These are phyloP conservation scores for Acleris laterana DNA, from an alignment of 2,888 invertebrate genomes.

Conservation along the genomic window DNA sequence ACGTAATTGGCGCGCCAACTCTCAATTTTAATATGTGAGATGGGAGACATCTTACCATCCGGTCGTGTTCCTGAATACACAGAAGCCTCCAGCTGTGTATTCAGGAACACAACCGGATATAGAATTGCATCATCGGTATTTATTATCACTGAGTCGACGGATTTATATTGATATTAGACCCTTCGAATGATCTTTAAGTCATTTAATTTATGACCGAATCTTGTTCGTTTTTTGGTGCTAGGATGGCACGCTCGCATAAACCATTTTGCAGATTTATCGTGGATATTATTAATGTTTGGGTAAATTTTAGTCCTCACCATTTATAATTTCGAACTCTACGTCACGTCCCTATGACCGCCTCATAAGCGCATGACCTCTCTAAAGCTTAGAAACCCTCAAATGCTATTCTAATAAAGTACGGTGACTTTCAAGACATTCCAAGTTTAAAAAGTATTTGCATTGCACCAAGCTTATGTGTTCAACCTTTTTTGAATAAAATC, in stretches of 20 bases:
- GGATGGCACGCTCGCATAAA: constrained; percentile 8
- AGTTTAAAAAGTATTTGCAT: neutral
- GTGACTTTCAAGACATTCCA: constrained; percentile 35
- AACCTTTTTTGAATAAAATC: neutral
- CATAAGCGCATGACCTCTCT: too few relatives aligned
- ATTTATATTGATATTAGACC: neutral
- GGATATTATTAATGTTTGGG: constrained; percentile 25
- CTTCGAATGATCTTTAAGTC: neutral
- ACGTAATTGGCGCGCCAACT: too few relatives aligned
- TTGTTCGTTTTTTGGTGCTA: constrained; percentile 9
- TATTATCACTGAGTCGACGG: neutral
- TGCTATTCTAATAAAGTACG: constrained; percentile 23
- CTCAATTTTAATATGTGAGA: too few relatives aligned
- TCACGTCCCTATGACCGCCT: too few relatives aligned
- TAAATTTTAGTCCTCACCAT: constrained; percentile 13
- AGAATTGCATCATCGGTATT: neutral
- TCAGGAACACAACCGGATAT: neutral
- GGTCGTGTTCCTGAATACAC: too few relatives aligned
- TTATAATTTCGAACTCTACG: too few relatives aligned
- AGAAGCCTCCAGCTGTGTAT: too few relatives aligned
- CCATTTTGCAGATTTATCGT: constrained; percentile 10
- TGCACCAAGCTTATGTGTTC: neutral
- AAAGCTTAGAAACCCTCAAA: neutral
- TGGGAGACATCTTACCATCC: too few relatives aligned
- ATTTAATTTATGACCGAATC: neutral